Percentiles rank a stretch among this genome's conserved stretches.
These are phyloP conservation scores for Drosophila longiperda DNA, from an alignment of 2,888 invertebrate species.

Conservation along the genomic window DNA sequence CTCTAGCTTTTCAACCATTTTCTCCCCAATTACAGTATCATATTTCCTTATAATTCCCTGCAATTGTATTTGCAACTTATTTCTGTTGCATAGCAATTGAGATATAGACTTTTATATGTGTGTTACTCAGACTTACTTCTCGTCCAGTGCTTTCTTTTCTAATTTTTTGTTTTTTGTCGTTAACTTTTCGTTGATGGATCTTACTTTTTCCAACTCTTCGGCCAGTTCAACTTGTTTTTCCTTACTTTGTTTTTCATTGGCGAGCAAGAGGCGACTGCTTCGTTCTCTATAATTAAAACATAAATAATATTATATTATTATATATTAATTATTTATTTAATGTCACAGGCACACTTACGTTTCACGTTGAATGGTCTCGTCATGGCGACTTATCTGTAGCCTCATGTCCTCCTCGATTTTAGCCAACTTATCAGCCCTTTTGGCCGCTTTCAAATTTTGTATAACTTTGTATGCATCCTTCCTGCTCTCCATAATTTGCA, in stretches of 20 bases:
- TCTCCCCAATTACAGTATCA: constrained; percentile 81
- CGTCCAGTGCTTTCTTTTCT: constrained; percentile 74
- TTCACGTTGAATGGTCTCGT: constrained; percentile 42
- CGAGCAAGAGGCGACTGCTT: constrained; percentile 58
- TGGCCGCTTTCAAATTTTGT: constrained; percentile 2
- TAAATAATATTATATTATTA: too few relatives aligned
- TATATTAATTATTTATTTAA: not conserved
- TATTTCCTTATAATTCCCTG: constrained; percentile 80
- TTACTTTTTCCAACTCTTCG: constrained; percentile 60
- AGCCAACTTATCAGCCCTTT: constrained; percentile 22
- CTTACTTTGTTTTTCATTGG: constrained; percentile 59
- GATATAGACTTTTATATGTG: too few relatives aligned
- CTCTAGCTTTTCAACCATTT: constrained; percentile 71
- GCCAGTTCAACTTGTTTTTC: constrained; percentile 66
- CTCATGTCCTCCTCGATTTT: constrained; percentile 30
- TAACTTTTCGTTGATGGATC: constrained; percentile 51
- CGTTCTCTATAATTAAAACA: constrained; percentile 60
- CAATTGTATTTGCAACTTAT: constrained; percentile 78
- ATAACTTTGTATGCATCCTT: constrained; percentile 1
- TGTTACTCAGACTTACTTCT: constrained; percentile 70
- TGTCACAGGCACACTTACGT: constrained; percentile 23
- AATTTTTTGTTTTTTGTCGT: constrained; percentile 56
- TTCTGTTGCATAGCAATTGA: constrained; percentile 54
- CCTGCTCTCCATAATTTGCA: constrained; percentile 19
- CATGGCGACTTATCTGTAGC: constrained; percentile 7